Conservation (phyloP, 1,140 invertebrate genomes). For the Drosophila mojavensis region DNA sequence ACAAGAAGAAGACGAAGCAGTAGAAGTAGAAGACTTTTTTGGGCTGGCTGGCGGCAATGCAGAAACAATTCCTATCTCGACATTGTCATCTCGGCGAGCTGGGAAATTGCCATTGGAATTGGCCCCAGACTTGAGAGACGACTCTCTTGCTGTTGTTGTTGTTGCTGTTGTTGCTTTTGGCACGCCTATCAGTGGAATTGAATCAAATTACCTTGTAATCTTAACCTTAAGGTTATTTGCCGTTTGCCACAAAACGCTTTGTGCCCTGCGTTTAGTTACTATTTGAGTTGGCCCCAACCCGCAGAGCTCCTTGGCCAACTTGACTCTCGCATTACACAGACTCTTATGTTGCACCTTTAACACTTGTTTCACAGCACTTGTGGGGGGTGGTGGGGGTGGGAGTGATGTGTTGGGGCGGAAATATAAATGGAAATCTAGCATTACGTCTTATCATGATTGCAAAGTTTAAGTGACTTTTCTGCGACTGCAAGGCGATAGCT, state of each 20-base stretch:
- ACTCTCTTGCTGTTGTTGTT: constrained; percentile 20
- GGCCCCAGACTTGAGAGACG: constrained; percentile 12
- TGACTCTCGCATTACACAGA: constrained; percentile 40
- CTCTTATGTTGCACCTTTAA: constrained; percentile 64
- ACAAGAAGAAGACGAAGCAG: not conserved
- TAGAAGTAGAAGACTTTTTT: constrained; percentile 17
- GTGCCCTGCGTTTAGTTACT: constrained; percentile 79
- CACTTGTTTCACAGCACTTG: constrained; percentile 47
- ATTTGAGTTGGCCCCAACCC: constrained; percentile 52
- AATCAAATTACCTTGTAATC: constrained; percentile 84
- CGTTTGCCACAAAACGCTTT: constrained; percentile 76
- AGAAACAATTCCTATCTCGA: constrained; percentile 76
- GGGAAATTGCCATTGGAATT: constrained; percentile 65
- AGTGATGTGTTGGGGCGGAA: constrained; percentile 33
- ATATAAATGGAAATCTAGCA: constrained; percentile 84
- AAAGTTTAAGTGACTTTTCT: constrained; percentile 83
- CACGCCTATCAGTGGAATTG: constrained; percentile 83
- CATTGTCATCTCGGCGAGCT: constrained; percentile 69
- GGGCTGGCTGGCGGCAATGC: constrained; percentile 54
- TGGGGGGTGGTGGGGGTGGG: not conserved
- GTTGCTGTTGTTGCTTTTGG: constrained; percentile 60
- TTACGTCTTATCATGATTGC: constrained; percentile 81
- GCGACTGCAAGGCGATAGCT: constrained; percentile 65
- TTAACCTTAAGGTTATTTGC: constrained; percentile 84
- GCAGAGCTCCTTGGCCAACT: constrained; percentile 34